Conservation (phyloP, 2,888 invertebrate species). For the Caenorhabditis afra region DNA sequence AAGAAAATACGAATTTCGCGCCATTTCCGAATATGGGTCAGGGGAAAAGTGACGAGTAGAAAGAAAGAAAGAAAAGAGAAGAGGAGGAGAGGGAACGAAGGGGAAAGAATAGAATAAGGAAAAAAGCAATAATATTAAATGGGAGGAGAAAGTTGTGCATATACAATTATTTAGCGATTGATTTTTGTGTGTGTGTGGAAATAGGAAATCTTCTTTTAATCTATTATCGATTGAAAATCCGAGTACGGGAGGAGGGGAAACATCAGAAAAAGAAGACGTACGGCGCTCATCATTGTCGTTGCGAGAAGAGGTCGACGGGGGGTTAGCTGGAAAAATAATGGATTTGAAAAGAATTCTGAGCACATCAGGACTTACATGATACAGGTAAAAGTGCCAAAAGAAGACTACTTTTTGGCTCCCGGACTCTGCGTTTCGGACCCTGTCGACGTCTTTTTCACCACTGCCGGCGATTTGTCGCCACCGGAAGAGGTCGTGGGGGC, state of each 20-base stretch:
- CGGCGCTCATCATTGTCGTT: too few relatives aligned
- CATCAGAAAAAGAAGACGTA: too few relatives aligned
- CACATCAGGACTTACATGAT: too few relatives aligned
- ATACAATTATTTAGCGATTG: constrained; percentile 23
- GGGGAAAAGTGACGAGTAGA: constrained; percentile 18
- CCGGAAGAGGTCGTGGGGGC: constrained; percentile 33
- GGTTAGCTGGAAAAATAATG: too few relatives aligned
- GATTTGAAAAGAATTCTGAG: too few relatives aligned
- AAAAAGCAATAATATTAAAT: constrained; percentile 41
- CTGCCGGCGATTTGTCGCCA: constrained; percentile 65
- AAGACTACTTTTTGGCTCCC: constrained; percentile 29
- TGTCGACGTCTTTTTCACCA: constrained; percentile 66
- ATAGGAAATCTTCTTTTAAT: background rate
- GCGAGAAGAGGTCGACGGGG: too few relatives aligned
- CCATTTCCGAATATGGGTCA: too few relatives aligned
- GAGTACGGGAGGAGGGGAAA: too few relatives aligned
- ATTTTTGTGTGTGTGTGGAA: too few relatives aligned
- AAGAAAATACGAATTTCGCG: background rate
- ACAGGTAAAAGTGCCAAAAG: too few relatives aligned
- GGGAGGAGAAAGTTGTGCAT: constrained; percentile 1
- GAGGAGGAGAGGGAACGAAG: background rate
- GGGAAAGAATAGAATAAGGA: background rate
- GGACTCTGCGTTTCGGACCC: constrained; percentile 40
- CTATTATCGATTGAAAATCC: background rate
- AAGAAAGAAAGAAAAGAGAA: constrained; percentile 7